Evolutionary conservation across 2,113 vertebrate genomes (phyloP).

Genomic region (Ptilorrhoa leucosticta): DNA sequence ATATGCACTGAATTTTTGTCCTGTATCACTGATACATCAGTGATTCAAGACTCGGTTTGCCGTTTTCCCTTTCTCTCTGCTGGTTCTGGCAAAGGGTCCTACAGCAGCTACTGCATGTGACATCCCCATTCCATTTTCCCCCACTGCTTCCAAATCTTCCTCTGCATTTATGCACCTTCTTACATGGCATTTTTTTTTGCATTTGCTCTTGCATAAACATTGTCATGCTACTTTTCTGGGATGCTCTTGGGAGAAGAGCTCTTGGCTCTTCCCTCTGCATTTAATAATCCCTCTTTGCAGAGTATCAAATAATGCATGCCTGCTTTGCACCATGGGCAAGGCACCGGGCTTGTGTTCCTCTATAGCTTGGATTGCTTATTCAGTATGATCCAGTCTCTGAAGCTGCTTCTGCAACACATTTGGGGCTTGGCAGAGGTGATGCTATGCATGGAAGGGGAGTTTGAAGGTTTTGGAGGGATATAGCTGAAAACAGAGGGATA

Average conservation of each 20-base stretch:
- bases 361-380: background rate
- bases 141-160: background rate
- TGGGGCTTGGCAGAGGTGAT: background rate
- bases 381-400: background rate
- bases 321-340: background rate
- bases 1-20: background rate
- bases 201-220: background rate
- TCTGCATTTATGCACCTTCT: background rate
- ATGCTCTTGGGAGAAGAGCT: background rate
- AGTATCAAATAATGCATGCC: background rate
- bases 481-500: background rate
- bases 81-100: background rate
- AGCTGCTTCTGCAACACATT: background rate
- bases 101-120: background rate
- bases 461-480: background rate
- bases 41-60: background rate
- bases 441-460: background rate
- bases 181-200: background rate
- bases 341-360: background rate
- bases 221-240: background rate
- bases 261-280: background rate
- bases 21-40: background rate
- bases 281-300: background rate
- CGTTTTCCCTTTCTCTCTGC: background rate
- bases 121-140: rapidly evolving